Base-by-base conservation (phyloP, 2,113 vertebrate species). In the Corythaixoides concolor region DNA sequence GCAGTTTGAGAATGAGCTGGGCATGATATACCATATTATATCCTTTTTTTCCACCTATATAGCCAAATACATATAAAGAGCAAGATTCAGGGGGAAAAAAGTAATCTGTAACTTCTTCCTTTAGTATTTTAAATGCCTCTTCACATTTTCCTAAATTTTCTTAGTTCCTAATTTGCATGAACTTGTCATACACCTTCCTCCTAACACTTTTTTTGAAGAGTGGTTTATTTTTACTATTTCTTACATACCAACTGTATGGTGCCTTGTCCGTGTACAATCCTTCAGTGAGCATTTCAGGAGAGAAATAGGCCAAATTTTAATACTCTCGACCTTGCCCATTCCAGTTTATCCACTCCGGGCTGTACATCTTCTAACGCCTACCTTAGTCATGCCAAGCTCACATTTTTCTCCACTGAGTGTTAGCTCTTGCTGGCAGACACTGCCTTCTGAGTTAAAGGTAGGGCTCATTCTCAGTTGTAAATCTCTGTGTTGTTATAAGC, bases 301-400 rank as follows among this genome's bases (percentile, higher is more conserved):
- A 92, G 80, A 97, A 96, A 94, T 94, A 95, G 96, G 95, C 32
- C 95, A 95, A 86, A 92, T 96, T 91, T 95, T 96, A 97, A 95
- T 93, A 87, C 52, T 94, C 87, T 87, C 30, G 1, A 60, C 77
- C 93, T 96, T 96, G 91, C 96, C 95, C 53, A 64, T 92, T 95
- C 95, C 93, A 81, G 95, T 97, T 95, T 72, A 89, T 92, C 96
- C 93, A 91, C 94, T 94, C 66, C 56, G 56, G 85, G 80, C 66
- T 85, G 62, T 56, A 56, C 53, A 39, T 73, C 70, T 93, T 50
- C 49, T 88, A 94, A 95, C 96, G 69, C 74, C 70, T 95, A 60
- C 74, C 39, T 70, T 90, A 95, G 87, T 91, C 84, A 85, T 88
- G 89, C 87, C 93, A 95, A 95, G 87, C 84, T 95, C 84, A 95